Evolutionary conservation across 2,797 vertebrate genomes (phyloP), one percentile per base, ranked within the genome.

Genomic region (Perodicticus potto): DNA sequence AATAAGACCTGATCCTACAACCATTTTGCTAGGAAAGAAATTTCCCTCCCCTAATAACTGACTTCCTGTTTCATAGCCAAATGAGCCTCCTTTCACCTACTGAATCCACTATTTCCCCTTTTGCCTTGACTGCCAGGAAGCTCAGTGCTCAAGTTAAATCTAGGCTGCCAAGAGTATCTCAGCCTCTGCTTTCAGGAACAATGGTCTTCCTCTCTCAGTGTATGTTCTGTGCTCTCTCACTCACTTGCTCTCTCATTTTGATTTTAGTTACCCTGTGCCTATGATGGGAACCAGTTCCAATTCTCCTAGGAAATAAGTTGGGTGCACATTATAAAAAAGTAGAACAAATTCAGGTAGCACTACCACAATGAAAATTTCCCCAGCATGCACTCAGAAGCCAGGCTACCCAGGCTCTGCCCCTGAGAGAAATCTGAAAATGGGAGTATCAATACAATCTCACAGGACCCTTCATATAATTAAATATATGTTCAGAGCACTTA

Each of bases 61-160:
- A 55, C 84, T 81, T 96, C 96, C 92, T 40, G 23, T 61, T 45
- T 53, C 5, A 40, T 12, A 77, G 32, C 72, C 72, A 59, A 45
- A 16, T 0, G 9, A 70, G 25, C 49, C 22, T 81, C 76, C 59
- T 95, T 86, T 86, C 34, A 16, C 45, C 29, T 61, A 20, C 10
- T 5, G 5, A 86, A 84, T 59, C 23, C 23, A n/a, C 32, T 4
- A 27, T 78, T 95, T 93, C 78, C 63, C 63, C 59, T 94, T 86
- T 94, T 29, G 45, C 81, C 13, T 78, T 82, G 63, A 20, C 92
- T 59, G 16, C 95, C 29, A 83, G 93, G 67, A 93, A 89, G 90
- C 78, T 94, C 87, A 57, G 78, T 17, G 12, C 45, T 84, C 72
- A 55, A 80, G 37, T 23, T 63, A 86, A 81, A n/a, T 67, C 70